These are phyloP conservation scores for Porites divaricata DNA, from an alignment of 92 coral and sea anemone species.

Conservation along the genomic window DNA sequence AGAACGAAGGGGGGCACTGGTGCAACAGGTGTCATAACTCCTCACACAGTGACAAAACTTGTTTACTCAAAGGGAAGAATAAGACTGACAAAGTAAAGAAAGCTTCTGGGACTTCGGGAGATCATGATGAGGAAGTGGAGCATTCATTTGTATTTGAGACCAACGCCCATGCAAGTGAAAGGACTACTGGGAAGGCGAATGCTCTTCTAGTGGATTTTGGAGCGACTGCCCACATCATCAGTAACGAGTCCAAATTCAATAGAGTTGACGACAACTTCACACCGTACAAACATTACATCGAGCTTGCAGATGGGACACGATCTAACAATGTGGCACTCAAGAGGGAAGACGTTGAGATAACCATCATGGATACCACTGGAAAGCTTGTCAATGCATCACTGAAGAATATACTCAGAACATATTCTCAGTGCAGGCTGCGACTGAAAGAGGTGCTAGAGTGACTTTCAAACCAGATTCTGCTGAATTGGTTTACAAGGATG, in stretches of 20 bases:
- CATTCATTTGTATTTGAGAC: conserved; percentile 39
- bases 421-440: conserved; percentile 62
- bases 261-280: conserved; percentile 46
- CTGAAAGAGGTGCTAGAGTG: conserved; percentile 50
- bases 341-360: conserved; percentile 45
- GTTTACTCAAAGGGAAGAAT: conserved; percentile 19
- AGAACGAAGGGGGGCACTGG: background rate
- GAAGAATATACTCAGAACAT: conserved; percentile 44
- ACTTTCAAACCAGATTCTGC: conserved; percentile 42
- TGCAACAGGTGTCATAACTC: conserved; percentile 31
- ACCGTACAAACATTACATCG: conserved; percentile 48
- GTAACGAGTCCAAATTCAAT: conserved; percentile 38
- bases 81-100: conserved; percentile 31
- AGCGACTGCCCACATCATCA: conserved; percentile 50
- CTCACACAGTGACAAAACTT: conserved; percentile 17
- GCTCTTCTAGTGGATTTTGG: conserved; percentile 45
- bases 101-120: conserved; percentile 1
- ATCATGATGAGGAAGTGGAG: background rate
- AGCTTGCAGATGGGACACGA: conserved; percentile 48
- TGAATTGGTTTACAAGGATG: conserved; percentile 52
- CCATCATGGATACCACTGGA: conserved; percentile 42
- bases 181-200: background rate
- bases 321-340: conserved; percentile 58
- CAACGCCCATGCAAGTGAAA: background rate
- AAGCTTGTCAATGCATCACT: conserved; percentile 12